Evolutionary conservation across 2,888 invertebrate genomes (phyloP).

Genomic region (Sturmia bella): DNA sequence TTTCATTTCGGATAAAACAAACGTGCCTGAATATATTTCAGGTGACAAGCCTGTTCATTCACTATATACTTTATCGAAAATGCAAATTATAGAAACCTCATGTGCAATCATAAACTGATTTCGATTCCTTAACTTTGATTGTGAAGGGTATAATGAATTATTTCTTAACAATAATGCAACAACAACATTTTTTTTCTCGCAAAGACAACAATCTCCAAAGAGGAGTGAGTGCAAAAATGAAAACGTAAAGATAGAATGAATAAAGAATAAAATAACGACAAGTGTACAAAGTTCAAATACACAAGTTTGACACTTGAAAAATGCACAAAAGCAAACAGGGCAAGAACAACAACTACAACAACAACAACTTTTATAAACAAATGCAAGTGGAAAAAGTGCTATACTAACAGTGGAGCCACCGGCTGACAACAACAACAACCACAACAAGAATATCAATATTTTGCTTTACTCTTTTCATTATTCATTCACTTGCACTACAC

Average conservation of each 20-base stretch:
- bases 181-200: slow-evolving; percentile 11
- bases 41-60: too few relatives aligned
- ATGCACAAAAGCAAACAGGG: slow-evolving; percentile 71
- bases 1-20: too few relatives aligned
- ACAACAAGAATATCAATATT: slow-evolving; percentile 36
- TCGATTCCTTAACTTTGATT: too few relatives aligned
- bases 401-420: slow-evolving; percentile 9
- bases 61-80: too few relatives aligned
- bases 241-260: neutral
- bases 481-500: slow-evolving; percentile 35
- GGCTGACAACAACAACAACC: slow-evolving; percentile 1
- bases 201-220: neutral
- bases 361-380: slow-evolving; percentile 2
- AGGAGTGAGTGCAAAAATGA: neutral
- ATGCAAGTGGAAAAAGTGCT: slow-evolving; percentile 5
- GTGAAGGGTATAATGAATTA: too few relatives aligned
- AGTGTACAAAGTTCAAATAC: slow-evolving; percentile 72
- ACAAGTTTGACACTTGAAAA: slow-evolving; percentile 73
- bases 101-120: too few relatives aligned
- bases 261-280: slow-evolving; percentile 19
- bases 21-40: too few relatives aligned
- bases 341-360: slow-evolving; percentile 49
- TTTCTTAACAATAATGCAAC: neutral
- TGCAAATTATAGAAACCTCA: too few relatives aligned
- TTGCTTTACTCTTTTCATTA: slow-evolving; percentile 30